Percentiles rank a stretch among this genome's conserved stretches.
Evolutionary conservation across 1,140 invertebrate species (phyloP).

Genomic region (Trachelipus rathkii): DNA sequence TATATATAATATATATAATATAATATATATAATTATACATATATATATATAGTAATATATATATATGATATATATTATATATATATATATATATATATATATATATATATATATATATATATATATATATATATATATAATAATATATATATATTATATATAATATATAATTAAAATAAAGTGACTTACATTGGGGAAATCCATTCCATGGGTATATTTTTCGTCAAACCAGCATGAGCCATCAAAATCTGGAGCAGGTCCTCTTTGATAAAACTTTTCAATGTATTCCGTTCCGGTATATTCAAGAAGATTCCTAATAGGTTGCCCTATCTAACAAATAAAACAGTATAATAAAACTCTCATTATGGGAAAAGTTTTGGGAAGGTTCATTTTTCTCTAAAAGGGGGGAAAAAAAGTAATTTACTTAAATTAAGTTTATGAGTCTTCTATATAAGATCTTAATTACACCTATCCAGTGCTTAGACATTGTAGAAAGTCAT

Average conservation of each 20-base stretch:
- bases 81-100: constrained; percentile 6
- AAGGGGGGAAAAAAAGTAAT: too few relatives aligned
- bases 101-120: constrained; percentile 25
- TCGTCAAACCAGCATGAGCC: constrained; percentile 6
- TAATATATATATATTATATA: too few relatives aligned
- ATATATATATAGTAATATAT: not conserved
- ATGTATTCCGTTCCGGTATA: constrained; percentile 14
- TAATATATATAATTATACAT: not conserved
- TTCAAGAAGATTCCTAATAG: constrained; percentile 13
- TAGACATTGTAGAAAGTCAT: too few relatives aligned
- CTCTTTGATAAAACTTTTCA: constrained; percentile 14
- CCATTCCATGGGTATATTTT: not conserved
- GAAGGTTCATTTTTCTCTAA: too few relatives aligned
- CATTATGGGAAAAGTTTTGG: too few relatives aligned
- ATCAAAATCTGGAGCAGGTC: constrained; percentile 12
- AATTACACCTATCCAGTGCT: too few relatives aligned
- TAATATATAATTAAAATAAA: not conserved
- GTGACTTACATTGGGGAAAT: constrained; percentile 14
- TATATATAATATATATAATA: too few relatives aligned
- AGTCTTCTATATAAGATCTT: too few relatives aligned
- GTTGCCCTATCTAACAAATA: constrained; percentile 5
- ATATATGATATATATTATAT: not conserved
- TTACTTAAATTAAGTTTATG: too few relatives aligned
- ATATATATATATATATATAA: constrained; percentile 18
- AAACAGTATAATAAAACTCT: too few relatives aligned